Percentiles rank a stretch among this genome's conserved stretches.
phyloP scores from a whole-genome alignment of 2,797 vertebrate species.

The Vultur gryphus region DNA sequence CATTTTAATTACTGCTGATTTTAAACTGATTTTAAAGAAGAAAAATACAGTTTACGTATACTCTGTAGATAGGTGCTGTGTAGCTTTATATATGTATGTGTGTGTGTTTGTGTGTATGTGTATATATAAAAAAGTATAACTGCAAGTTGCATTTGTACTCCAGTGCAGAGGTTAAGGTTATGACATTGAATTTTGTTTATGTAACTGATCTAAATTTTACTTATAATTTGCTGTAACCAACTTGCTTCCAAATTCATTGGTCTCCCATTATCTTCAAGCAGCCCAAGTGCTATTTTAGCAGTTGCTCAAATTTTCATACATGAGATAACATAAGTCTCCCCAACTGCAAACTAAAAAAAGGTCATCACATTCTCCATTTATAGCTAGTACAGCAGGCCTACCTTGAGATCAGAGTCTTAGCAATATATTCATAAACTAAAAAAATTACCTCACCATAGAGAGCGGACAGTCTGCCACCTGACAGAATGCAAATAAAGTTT shows the following conservation, averaged over 20 bases:
- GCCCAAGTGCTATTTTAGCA: neutral
- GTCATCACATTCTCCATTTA: neutral
- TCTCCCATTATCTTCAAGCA: neutral
- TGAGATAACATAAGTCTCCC: neutral
- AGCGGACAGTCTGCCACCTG: neutral
- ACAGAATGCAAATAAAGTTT: neutral
- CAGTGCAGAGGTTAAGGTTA: neutral
- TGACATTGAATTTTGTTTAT: neutral
- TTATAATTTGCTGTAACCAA: neutral
- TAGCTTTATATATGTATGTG: neutral
- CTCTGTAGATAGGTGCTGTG: neutral
- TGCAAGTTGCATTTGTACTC: neutral
- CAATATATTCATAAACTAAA: neutral
- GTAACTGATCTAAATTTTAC: neutral
- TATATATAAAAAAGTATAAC: neutral
- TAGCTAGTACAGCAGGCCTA: neutral
- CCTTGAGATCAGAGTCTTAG: neutral
- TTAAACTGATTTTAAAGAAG: neutral
- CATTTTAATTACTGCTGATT: neutral
- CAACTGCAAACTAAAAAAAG: neutral
- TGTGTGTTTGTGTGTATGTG: accelerated
- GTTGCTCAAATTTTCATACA: neutral
- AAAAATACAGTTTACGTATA: neutral
- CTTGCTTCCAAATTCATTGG: neutral
- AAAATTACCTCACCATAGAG: neutral